Evolutionary conservation across 2,797 vertebrate species (phyloP).

Genomic region (Urosaurus nigricauda): DNA sequence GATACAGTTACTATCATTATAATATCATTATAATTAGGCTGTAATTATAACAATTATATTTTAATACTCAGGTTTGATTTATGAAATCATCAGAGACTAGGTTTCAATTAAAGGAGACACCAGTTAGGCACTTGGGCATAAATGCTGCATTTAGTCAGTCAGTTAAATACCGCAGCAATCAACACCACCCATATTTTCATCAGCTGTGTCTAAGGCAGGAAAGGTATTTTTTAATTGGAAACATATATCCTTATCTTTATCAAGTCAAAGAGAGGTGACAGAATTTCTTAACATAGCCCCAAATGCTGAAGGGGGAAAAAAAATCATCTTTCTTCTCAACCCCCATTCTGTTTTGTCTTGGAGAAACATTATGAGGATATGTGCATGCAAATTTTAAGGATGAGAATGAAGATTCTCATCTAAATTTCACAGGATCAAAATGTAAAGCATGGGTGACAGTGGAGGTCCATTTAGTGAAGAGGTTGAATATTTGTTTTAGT

Average conservation of each 20-base stretch:
- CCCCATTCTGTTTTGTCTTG: no score
- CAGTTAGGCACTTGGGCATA: not conserved
- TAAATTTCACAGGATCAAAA: not conserved
- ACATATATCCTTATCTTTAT: not conserved
- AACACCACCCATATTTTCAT: conserved; percentile 31
- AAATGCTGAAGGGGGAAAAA: not conserved
- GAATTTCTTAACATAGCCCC: conserved; percentile 9
- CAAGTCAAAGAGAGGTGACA: not conserved
- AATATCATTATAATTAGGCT: conserved; percentile 24
- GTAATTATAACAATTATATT: conserved; percentile 44
- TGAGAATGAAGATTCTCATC: not conserved
- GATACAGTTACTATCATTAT: conserved; percentile 20
- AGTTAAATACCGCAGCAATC: conserved; percentile 34
- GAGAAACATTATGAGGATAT: not conserved
- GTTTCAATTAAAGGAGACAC: conserved; percentile 39
- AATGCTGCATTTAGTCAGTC: conserved; percentile 18
- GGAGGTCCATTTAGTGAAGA: not conserved
- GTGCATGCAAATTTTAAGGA: conserved; percentile 12
- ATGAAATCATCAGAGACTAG: conserved; percentile 27
- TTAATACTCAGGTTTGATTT: conserved; percentile 40
- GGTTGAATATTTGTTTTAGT: conserved; percentile 31
- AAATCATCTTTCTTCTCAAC: not conserved
- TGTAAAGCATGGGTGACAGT: not conserved
- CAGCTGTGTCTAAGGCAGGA: not conserved
- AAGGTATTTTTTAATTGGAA: conserved; percentile 11